Conservation (phyloP, 2,888 invertebrate genomes). For the Branchipolynoe longqiensis region DNA sequence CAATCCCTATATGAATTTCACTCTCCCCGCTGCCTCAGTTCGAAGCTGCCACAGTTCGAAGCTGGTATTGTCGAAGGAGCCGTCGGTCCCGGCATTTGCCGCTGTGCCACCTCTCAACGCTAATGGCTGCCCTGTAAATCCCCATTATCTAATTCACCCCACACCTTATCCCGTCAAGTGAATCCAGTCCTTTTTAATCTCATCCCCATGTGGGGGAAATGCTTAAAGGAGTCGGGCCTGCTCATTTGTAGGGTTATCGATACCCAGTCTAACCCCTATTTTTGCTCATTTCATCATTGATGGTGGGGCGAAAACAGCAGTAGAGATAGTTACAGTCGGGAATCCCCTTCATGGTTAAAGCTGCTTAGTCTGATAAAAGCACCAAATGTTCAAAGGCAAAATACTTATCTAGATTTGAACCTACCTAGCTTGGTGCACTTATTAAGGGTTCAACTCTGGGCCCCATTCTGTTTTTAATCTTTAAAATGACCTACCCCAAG, state of each 20-base stretch:
- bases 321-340: too few relatives aligned
- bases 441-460: too few relatives aligned
- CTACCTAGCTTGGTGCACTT: too few relatives aligned
- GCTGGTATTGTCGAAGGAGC: slow-evolving; percentile 10
- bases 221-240: neutral
- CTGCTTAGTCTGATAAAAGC: too few relatives aligned
- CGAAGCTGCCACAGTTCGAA: neutral
- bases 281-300: slow-evolving; percentile 1
- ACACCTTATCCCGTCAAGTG: too few relatives aligned
- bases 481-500: too few relatives aligned
- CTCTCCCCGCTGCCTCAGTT: slow-evolving; percentile 17
- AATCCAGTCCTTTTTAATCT: neutral
- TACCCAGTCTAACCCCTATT: too few relatives aligned
- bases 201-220: neutral
- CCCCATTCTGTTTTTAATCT: too few relatives aligned
- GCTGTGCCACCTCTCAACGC: neutral
- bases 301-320: neutral
- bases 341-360: too few relatives aligned
- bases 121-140: slow-evolving; percentile 20
- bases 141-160: slow-evolving; percentile 6
- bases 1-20: slow-evolving; percentile 43
- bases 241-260: slow-evolving; percentile 23
- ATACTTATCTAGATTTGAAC: too few relatives aligned
- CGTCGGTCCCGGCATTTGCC: neutral
- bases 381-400: too few relatives aligned